These are phyloP conservation scores for Spisula subtruncata DNA, from an alignment of 2,888 invertebrate genomes.

Conservation along the genomic window DNA sequence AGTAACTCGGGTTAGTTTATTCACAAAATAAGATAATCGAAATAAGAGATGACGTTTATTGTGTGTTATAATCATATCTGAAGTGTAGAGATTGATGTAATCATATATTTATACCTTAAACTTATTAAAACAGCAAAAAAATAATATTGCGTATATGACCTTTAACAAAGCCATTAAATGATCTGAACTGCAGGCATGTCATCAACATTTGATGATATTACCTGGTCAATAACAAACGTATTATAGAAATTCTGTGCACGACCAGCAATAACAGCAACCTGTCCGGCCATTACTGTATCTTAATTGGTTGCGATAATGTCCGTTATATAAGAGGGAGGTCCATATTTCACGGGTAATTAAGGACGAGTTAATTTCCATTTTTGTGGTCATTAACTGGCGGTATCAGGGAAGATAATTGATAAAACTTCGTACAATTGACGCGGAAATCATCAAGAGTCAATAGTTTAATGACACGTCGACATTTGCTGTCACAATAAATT, in stretches of 20 bases:
- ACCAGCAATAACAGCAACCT: not conserved
- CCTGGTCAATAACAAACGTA: not conserved
- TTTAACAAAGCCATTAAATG: too few species aligned
- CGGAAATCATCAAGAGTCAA: not conserved
- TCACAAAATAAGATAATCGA: too few species aligned
- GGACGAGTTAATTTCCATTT: constrained; percentile 43
- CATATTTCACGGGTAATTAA: constrained; percentile 57
- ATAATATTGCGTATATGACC: too few species aligned
- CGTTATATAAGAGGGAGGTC: constrained; percentile 38
- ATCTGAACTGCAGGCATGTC: too few species aligned
- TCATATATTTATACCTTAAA: too few species aligned
- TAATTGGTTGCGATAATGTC: constrained; percentile 37
- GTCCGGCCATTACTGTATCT: constrained; percentile 16
- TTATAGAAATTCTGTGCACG: not conserved
- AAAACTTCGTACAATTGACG: not conserved
- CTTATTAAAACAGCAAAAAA: too few species aligned
- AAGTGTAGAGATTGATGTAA: too few species aligned
- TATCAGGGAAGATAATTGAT: not conserved
- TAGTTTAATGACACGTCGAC: constrained; percentile 33
- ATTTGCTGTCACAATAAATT: constrained; percentile 37
- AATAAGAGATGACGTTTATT: too few species aligned
- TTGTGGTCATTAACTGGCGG: not conserved
- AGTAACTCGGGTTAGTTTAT: too few species aligned
- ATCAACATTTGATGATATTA: not conserved
- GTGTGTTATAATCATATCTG: too few species aligned